Base-by-base conservation (phyloP, 2,888 invertebrate species). In the Meiosimyza decipiens region DNA sequence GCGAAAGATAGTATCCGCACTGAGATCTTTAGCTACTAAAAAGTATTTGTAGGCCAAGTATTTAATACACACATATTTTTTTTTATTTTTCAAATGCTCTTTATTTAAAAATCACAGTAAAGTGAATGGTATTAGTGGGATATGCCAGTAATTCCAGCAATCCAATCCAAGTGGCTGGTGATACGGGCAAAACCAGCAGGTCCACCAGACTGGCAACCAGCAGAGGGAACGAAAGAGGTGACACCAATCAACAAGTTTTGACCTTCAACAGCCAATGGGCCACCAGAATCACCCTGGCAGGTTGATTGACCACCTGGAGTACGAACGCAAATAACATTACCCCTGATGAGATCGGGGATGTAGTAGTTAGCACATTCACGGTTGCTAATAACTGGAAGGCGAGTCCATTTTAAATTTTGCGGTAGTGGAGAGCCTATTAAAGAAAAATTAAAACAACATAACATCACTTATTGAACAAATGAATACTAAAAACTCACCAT, bases 231-330 rank as follows among this genome's bases (percentile, higher is more conserved):
- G 73, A 81, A 85, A 4, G 84, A 85, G 55, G 82, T 82, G 9
- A 80, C 22, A 73, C 84, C 84, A 57, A 84, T 40, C 71, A 79
- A 77, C 1, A 73, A 12, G 6, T 72, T 72, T 16, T 0, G 40
- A 9, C 51, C 49, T 0, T 16, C 2, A 9, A 77, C 54, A 1
- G 81, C 77, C 75, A 85, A 75, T 71, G 84, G 84, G 63, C 85
- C 85, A 50, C 84, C 84, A n/a, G 85, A 85, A 74, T 85, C 84
- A 33, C 85, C 84, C 50, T 80, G 78, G 77, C 84, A 84, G 62
- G 80, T 81, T 68, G 84, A 84, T 12, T 62, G 65, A 47, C 71
- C 71, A 63, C 75, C 76, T 72, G 81, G 76, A 1, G 83, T 83
- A 22, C 77, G 72, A 54, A 79, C 78, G 74, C 86, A 84, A 71